Conservation (phyloP, 2,888 invertebrate species). For the Acanthosoma haemorrhoidale region DNA sequence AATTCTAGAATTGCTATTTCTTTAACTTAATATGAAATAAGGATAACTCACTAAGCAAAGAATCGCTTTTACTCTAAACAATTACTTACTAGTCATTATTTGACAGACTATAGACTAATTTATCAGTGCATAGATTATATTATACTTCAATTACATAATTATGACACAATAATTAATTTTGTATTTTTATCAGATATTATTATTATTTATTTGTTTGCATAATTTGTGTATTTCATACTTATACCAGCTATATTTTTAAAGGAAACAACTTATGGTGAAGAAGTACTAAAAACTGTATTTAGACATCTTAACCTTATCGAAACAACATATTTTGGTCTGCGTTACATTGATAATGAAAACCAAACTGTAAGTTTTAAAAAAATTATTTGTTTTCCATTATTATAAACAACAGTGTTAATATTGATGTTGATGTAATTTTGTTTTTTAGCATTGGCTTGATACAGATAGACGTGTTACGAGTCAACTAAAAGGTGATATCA, state of each 20-base stretch:
- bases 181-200: neutral
- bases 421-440: neutral
- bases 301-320: conserved; percentile 88
- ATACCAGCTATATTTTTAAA: too few relatives aligned
- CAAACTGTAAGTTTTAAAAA: conserved; percentile 70
- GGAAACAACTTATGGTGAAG: conserved; percentile 86
- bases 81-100: too few relatives aligned
- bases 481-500: conserved; percentile 74
- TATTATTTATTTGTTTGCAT: neutral
- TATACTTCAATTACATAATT: too few relatives aligned
- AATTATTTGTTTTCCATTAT: neutral
- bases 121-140: too few relatives aligned
- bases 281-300: conserved; percentile 85
- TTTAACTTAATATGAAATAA: too few relatives aligned
- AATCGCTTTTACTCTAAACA: too few relatives aligned
- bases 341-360: conserved; percentile 85
- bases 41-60: too few relatives aligned
- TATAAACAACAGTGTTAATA: neutral
- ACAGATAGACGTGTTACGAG: conserved; percentile 80
- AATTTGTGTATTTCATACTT: neutral
- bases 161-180: neutral
- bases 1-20: too few relatives aligned
- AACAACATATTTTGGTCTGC: conserved; percentile 92
- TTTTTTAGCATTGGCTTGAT: conserved; percentile 85
- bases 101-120: too few relatives aligned